These are phyloP conservation scores for Rhadina sibilatrix DNA, from an alignment of 2,113 vertebrate species.

Conservation along the genomic window DNA sequence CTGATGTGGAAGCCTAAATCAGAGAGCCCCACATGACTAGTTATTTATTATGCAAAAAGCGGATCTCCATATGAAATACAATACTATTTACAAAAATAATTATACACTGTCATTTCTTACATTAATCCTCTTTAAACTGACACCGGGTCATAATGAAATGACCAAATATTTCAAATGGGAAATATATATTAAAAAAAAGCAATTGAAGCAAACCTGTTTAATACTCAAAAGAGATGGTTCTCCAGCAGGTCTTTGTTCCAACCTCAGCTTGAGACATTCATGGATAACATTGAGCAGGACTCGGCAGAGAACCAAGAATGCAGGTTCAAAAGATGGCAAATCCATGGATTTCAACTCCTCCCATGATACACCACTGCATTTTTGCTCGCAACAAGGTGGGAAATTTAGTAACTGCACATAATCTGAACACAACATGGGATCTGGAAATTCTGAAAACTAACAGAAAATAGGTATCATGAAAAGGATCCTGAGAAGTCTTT, in stretches of 20 bases:
- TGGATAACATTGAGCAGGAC: constrained; percentile 98
- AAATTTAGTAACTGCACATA: constrained; percentile 84
- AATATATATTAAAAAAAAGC: background rate
- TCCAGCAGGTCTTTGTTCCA: constrained; percentile 97
- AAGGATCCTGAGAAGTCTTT: background rate
- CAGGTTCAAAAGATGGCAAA: constrained; percentile 92
- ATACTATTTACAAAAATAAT: background rate
- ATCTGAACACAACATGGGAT: constrained; percentile 91
- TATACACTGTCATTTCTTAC: background rate
- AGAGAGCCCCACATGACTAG: background rate
- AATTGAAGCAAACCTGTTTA: constrained; percentile 86
- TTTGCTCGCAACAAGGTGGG: constrained; percentile 74
- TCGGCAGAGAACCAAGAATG: constrained; percentile 93
- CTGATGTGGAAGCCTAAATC: background rate
- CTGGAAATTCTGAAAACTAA: constrained; percentile 91
- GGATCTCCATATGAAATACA: background rate
- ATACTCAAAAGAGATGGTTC: constrained; percentile 96
- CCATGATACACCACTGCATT: constrained; percentile 83
- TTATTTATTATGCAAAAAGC: background rate
- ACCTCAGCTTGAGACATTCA: constrained; percentile 94
- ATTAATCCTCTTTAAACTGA: background rate
- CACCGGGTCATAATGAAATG: background rate
- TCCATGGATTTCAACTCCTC: constrained; percentile 92
- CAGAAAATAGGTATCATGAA: constrained; percentile 36
- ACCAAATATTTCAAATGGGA: background rate